Base-by-base conservation (phyloP, 2,888 invertebrate species). In the Galeruca laticollis region DNA sequence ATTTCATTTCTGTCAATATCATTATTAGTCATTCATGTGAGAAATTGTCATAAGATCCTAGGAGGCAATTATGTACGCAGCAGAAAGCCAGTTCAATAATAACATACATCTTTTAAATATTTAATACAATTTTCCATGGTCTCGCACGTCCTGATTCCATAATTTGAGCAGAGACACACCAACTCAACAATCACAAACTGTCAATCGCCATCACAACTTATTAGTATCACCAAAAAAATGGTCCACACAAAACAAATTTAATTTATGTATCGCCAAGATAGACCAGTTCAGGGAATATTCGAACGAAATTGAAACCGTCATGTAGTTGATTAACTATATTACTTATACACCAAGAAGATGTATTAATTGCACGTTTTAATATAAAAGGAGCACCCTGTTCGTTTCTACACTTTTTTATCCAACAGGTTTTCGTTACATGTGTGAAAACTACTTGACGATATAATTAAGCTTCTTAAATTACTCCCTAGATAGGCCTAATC, bases 221-320 rank as follows among this genome's bases (percentile, higher is more conserved):
- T 60, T 61, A 61, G 54, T 68, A 56, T 51, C 52, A 56, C 60
- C 9, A 20, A 62, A 60, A 37, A 67, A 57, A 72, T 76, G 71
- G 76, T 77, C 77, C 78, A 77, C 72, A 77, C 75, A 68, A 77
- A 78, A 77, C 72, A 64, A 77, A 78, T 70, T 75, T 74, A 70
- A 79, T 78, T 78, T 79, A 81, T 77, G 20, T 21, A 13, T 15
- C 13, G 21, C 51, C 21, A 51, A 18, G 11, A 10, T 51, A 51
- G 51, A 18, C 51, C 51, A 18, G 13, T 51, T 18, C 77, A 75
- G 70, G 76, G 70, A 65, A 78, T 77, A 71, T n/a, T 31, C 8
- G 20, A 35, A 59, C 35, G 6, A 35, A 26, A 43, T 26, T 31
- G 3, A 26, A 10, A 5, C 13, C 6, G 20, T 13, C 35, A 20